Evolutionary conservation across 2,888 invertebrate species (phyloP), one percentile per base, ranked within the genome.

Genomic region (Yponomeuta evonymella): DNA sequence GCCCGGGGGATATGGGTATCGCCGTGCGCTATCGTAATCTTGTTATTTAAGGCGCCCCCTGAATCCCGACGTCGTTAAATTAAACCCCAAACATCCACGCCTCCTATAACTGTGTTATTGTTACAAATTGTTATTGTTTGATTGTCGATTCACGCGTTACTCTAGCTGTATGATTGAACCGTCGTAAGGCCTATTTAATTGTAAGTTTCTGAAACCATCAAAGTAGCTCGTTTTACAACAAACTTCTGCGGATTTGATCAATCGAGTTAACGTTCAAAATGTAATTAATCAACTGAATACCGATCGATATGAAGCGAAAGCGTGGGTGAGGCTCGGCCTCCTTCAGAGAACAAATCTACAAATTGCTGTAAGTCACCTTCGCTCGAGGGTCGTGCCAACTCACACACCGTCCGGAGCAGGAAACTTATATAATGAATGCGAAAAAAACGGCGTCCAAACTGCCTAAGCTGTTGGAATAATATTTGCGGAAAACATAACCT

Each of bases 21-120:
- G 48, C 48, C 43, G 51, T 58, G 15, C 67, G 67, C 15, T 67
- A 43, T 67, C 67, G 67, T 67, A 67, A 67, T 43, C 67, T 67
- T 23, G 43, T 67, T 67, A 67, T 67, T 67, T 67, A 67, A 67
- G 67, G 36, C 43, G 48, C 33, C n/a, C 36, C 67, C 30, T 66
- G 23, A 23, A 23, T 15, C 36, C 36, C 10, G 66, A 30, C 30
- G 36, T 66, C 48, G 67, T 67, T 36, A 67, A 67, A 67, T 67
- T 67, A 67, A 11, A 67, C 67, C 67, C 15, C 15, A 58, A 58
- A 58, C 51, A 58, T 58, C 15, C 15, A 15, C 51, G 51, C 12
- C 51, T 58, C 51, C 51, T 58, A 4, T 15, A 5, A 3, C 12
- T 6, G 15, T 15, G 51, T 12, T 58, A 58, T 58, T 58, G 12